Evolutionary conservation across 2,113 vertebrate genomes (phyloP), one percentile per base, ranked within the genome.

Genomic region (Pycnonotus jocosus): DNA sequence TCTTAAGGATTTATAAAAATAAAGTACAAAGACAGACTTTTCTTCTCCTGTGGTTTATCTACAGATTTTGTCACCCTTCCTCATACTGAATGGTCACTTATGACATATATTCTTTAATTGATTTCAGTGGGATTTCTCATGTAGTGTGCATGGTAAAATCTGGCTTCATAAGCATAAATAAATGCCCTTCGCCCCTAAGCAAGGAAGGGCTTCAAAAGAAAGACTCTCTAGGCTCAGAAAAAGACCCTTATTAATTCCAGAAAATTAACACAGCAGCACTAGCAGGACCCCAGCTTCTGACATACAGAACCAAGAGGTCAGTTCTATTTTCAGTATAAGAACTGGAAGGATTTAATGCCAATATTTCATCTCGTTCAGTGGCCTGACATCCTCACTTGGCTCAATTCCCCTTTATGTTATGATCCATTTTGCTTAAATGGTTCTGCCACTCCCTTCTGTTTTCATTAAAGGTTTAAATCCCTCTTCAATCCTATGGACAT

Each of bases 111-210:
- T 89, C 62, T 91, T 62, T 92, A 94, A 95, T 38, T 95, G 84
- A 96, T 95, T 95, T 91, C 91, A 96, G 48, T 88, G 90, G 88
- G 73, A 93, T 54, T 93, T 92, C 53, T 88, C 76, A 50, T 28
- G 16, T 35, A 76, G 33, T 9, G 3, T 6, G 15, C 25, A 25
- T 38, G 61, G 72, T 35, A 92, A 95, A 92, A 86, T 77, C 44
- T 91, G 74, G n/a, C 61, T 85, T 94, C 60, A 56, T 61, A 94
- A 84, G 83, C 83, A 85, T 85, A 81, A 95, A 91, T 66, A 93
- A 94, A 92, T 89, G 64, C 31, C 80, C 70, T 90, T 66, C 51
- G 86, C 51, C 53, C n/a, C 31, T 42, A 79, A 40, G 86, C 65
- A 73, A 91, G 45, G 58, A 66, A 81, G 28, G 40, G 33, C 57